These are phyloP conservation scores for Phylloscopus trochiloides DNA, from an alignment of 2,113 vertebrate species.

Conservation along the genomic window DNA sequence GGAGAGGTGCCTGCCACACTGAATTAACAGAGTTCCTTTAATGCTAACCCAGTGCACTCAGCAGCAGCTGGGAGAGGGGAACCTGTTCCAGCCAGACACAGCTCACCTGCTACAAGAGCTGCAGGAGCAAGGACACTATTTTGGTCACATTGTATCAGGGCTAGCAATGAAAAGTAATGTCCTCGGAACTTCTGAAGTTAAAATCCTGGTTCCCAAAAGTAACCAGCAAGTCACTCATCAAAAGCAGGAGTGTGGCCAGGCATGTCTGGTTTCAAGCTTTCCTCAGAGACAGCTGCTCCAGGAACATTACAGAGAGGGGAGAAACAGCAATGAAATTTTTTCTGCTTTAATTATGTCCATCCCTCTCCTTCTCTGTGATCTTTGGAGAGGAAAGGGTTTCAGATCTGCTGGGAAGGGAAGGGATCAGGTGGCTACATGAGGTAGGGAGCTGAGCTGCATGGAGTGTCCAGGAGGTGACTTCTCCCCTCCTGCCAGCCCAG, in stretches of 20 bases:
- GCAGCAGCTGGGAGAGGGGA: not conserved
- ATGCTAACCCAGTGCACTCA: accelerated
- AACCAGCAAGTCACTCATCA: not conserved
- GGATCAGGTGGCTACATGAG: accelerated
- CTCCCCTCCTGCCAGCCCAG: not conserved
- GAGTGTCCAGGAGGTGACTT: not conserved
- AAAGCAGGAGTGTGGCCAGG: not conserved
- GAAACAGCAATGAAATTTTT: not conserved
- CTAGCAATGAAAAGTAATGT: not conserved
- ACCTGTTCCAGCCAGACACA: not conserved
- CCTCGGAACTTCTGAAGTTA: not conserved
- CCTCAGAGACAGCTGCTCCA: not conserved
- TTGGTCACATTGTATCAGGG: not conserved
- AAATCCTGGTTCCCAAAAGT: not conserved
- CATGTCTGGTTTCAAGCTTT: not conserved
- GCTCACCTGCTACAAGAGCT: not conserved
- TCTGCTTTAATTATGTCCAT: not conserved
- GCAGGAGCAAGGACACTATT: not conserved
- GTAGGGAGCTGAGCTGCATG: not conserved
- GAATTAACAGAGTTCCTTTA: not conserved
- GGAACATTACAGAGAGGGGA: not conserved
- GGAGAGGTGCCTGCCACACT: not conserved
- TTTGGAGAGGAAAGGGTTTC: not conserved
- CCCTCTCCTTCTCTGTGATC: not conserved
- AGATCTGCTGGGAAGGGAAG: accelerated